Percentiles rank a stretch among this genome's conserved stretches.
phyloP scores from a whole-genome alignment of 2,113 vertebrate genomes.

The Calypte anna region DNA sequence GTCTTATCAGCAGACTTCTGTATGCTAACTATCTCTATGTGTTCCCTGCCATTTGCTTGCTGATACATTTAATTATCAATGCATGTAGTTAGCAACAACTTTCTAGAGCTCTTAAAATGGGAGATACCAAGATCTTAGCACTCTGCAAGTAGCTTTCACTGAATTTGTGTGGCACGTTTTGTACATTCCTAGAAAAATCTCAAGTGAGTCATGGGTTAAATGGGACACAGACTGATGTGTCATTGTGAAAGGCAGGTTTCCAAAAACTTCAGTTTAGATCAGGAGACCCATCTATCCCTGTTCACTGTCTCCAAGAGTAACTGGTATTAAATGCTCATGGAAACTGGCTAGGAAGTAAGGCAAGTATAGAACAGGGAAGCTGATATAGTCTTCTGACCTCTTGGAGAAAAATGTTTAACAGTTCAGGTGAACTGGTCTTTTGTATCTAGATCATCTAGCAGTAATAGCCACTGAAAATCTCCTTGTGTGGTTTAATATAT shows the following conservation, averaged over 20 bases:
- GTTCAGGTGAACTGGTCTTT: neutral
- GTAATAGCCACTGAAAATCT: neutral
- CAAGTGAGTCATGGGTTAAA: neutral
- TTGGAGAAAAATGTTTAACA: neutral
- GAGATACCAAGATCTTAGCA: neutral
- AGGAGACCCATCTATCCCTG: neutral
- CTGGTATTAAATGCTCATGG: neutral
- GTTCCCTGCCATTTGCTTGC: neutral
- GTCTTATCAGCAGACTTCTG: neutral
- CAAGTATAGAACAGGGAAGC: neutral
- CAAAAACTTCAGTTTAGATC: neutral
- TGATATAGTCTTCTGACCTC: neutral
- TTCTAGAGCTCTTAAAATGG: neutral
- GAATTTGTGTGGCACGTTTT: neutral
- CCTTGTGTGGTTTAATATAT: neutral
- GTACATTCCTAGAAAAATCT: neutral
- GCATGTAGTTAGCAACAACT: neutral
- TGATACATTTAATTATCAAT: neutral
- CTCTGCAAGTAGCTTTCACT: neutral
- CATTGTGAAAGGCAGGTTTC: neutral
- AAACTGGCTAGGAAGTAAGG: neutral
- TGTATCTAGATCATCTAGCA: neutral
- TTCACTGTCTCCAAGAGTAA: neutral
- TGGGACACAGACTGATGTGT: neutral
- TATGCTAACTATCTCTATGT: rapidly evolving